These are phyloP conservation scores for Dicyema japonicum DNA, from an alignment of 1,140 invertebrate species.

Conservation along the genomic window DNA sequence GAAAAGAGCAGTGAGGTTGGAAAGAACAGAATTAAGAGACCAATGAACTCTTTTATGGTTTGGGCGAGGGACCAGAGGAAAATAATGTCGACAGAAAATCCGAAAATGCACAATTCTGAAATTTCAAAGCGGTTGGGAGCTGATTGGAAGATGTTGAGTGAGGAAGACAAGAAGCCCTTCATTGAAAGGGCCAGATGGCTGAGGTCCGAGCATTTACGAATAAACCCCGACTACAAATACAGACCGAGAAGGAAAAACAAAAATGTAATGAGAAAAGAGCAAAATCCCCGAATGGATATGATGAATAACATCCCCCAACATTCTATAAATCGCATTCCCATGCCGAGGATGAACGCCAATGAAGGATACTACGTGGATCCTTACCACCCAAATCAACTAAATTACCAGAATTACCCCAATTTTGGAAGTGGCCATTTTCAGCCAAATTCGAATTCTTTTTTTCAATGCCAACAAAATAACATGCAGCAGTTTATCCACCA, in stretches of 20 bases:
- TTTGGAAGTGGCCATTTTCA: too few relatives aligned
- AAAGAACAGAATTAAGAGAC: constrained; percentile 11
- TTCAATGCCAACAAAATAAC: too few relatives aligned
- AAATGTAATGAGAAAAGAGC: constrained; percentile 15
- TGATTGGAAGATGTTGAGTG: constrained; percentile 2
- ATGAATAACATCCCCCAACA: too few relatives aligned
- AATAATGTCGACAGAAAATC: constrained; percentile 2
- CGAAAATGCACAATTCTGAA: constrained; percentile 3
- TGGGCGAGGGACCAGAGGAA: constrained; percentile 7
- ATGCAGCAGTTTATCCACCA: too few relatives aligned
- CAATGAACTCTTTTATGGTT: constrained; percentile 16
- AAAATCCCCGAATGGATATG: too few relatives aligned
- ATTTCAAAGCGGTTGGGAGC: constrained; percentile 2
- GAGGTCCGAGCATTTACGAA: constrained; percentile 1
- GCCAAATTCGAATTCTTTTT: too few relatives aligned
- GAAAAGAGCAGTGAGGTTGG: too few relatives aligned
- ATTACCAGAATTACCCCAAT: too few relatives aligned
- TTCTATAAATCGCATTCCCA: too few relatives aligned
- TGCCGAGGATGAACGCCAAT: too few relatives aligned
- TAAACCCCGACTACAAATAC: constrained; percentile 3
- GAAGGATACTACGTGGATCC: too few relatives aligned
- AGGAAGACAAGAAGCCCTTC: constrained; percentile 3
- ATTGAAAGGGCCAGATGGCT: constrained; percentile 3
- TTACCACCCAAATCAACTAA: too few relatives aligned
- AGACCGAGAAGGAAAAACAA: constrained; percentile 2